Base-by-base conservation (phyloP, 2,888 invertebrate species). In the Schizaphis graminum region DNA sequence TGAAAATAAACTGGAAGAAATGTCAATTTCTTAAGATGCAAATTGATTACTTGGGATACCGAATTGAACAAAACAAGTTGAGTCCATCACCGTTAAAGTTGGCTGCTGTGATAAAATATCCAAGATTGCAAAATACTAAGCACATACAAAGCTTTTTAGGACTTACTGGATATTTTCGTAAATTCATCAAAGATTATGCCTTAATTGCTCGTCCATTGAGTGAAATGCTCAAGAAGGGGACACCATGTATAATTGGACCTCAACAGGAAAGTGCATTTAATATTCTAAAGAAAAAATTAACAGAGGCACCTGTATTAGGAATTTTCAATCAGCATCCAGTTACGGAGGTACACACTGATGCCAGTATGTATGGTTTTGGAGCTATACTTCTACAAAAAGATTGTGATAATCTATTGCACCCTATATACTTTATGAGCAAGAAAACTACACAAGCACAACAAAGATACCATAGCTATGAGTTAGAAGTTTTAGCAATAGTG, bases 401-500 rank as follows among this genome's bases (percentile, higher is more conserved):
- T 47, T 2, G 5, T 26, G 10, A 94, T 94, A 56, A 95, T 94
- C 95, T 95, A 94, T 61, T 95, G 92, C 89, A 93, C 95, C 95
- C 95, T 3, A 95, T 95, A 16, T 95, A 95, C 0, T 96, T 95
- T 92, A 95, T 95, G 88, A 96, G 95, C 88, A 95, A 95, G 16
- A 95, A 95, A 90, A 95, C 96, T 1, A 95, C 95, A 0, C 94
- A 94, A 10, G 95, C 95, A 3, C 96, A 96, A 95, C 89, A 94
- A 47, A 95, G 95, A 67, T 96, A 95, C 77, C 95, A 95, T 67
- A 95, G 95, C 0, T 95, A 95, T 44, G 96, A 96, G 67, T 94
- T 95, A 28, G 95, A 96, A 93, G 95, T 95, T 0, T 94, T 96
- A n/a, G 96, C 96, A 1, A 95, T 96, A 0, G 95, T 96, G 0